phyloP scores from a whole-genome alignment of 2,797 vertebrate genomes.

The Aeoliscus strigatus region DNA sequence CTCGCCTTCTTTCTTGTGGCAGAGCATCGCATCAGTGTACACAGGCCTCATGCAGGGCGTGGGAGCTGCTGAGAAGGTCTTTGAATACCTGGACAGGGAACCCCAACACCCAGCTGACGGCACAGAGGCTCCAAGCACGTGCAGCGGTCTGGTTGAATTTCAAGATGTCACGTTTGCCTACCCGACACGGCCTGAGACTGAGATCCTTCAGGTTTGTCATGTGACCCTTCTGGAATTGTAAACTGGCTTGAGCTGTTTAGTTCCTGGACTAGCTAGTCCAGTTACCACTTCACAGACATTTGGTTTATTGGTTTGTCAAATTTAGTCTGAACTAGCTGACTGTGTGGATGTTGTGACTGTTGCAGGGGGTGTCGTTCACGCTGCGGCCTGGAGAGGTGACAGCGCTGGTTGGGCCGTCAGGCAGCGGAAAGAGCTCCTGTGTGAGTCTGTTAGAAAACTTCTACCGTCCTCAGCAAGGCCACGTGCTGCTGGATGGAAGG shows the following conservation, averaged over 20 bases:
- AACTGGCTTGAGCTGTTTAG: not conserved
- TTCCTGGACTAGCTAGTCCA: too few relatives aligned
- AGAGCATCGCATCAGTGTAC: slow-evolving; percentile 90
- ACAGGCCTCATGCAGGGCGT: slow-evolving; percentile 94
- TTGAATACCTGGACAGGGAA: slow-evolving; percentile 89
- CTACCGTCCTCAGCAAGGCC: slow-evolving; percentile 84
- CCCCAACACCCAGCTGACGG: slow-evolving; percentile 80
- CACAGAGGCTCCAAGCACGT: slow-evolving; percentile 76
- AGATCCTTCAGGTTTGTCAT: slow-evolving; percentile 83
- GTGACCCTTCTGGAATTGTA: not conserved
- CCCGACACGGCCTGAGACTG: slow-evolving; percentile 80
- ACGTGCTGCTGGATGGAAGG: slow-evolving; percentile 86
- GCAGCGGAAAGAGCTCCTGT: slow-evolving; percentile 95
- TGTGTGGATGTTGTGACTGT: not conserved
- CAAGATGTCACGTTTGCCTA: slow-evolving; percentile 88
- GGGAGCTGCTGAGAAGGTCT: slow-evolving; percentile 93
- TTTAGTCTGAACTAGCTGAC: too few relatives aligned
- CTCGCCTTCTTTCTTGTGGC: not conserved
- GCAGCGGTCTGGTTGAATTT: slow-evolving; percentile 88
- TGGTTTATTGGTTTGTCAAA: too few relatives aligned
- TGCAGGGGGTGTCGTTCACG: slow-evolving; percentile 88
- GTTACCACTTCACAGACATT: too few relatives aligned
- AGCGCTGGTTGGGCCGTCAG: slow-evolving; percentile 90
- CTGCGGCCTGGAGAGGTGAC: slow-evolving; percentile 87
- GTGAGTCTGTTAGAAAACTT: slow-evolving; percentile 93